Evolutionary conservation across 2,888 invertebrate genomes (phyloP), one percentile per base, ranked within the genome.

Genomic region (Anagyrus pseudococci): DNA sequence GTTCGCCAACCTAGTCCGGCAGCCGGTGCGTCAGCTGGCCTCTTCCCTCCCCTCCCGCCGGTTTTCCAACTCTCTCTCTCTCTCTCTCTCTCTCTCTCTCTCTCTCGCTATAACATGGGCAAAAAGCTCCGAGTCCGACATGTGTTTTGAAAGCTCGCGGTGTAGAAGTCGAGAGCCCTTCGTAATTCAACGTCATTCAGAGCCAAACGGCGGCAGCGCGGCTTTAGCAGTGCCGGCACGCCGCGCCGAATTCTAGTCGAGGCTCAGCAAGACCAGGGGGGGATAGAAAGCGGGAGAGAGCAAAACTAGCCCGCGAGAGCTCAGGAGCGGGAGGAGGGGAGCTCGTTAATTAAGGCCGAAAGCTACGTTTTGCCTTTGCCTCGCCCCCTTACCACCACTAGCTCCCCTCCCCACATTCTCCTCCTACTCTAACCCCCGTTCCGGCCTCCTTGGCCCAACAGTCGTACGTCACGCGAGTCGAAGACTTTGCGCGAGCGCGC

Each of bases 261-360:
- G 15, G 4, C 33, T 37, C 3, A 10, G 13, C 4, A 2, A 37
- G 2, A 2, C 33, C 8, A 4, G 10, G 8, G 10, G 29, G 29
- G 10, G 29, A 29, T 29, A n/a, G n/a, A n/a, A n/a, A n/a, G n/a
- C n/a, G n/a, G n/a, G n/a, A 33, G n/a, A 2, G 2, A 17, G 43
- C 43, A 43, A 43, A 47, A 47, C 37, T 22, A 20, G 15, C 10
- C 23, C 47, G 47, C 47, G 23, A 8, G 46, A 46, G 46, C n/a
- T n/a, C n/a, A n/a, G n/a, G n/a, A n/a, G n/a, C n/a, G n/a, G n/a
- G n/a, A n/a, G n/a, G 17, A 17, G n/a, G 2, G 62, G 59, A 62
- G 58, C 68, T 68, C 69, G 69, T 68, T 70, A 69, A 69, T 69
- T 69, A 69, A 64, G 25, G 47, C 13, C 47, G 25, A 47, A 10